Conservation (phyloP, 2,113 vertebrate genomes). For the Varanus komodoensis region DNA sequence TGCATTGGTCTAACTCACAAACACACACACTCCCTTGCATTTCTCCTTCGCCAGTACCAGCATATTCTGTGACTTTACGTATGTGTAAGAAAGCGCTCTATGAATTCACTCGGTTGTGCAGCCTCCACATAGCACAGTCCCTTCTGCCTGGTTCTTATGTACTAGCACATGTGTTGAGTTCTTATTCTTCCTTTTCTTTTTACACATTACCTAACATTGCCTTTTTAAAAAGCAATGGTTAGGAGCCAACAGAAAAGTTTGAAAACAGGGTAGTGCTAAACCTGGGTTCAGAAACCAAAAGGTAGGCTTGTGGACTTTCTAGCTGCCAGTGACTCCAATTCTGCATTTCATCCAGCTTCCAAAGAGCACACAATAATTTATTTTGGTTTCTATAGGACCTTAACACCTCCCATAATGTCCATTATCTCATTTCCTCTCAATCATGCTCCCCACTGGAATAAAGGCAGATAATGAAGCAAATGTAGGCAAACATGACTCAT, state of each 20-base stretch:
- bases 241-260: not conserved
- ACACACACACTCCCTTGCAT: too few relatives aligned
- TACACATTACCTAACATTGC: too few relatives aligned
- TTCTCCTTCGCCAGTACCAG: not conserved
- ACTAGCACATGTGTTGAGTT: too few relatives aligned
- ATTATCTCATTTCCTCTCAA: not conserved
- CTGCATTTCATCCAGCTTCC: not conserved
- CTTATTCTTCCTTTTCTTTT: not conserved
- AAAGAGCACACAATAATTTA: not conserved
- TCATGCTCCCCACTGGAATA: not conserved
- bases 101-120: not conserved
- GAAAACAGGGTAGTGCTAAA: not conserved
- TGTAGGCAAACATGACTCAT: not conserved
- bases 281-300: not conserved
- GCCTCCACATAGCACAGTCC: not conserved
- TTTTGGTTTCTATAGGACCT: not conserved
- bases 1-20: too few relatives aligned
- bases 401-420: not conserved
- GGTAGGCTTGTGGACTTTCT: not conserved
- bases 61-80: not conserved
- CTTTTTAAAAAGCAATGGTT: not conserved
- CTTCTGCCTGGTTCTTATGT: not conserved
- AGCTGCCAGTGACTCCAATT: not conserved
- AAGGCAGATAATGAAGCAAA: not conserved
- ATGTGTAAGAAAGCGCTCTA: not conserved